Evolutionary conservation across 2,113 vertebrate genomes (phyloP).

Genomic region (Lepus timidus): DNA sequence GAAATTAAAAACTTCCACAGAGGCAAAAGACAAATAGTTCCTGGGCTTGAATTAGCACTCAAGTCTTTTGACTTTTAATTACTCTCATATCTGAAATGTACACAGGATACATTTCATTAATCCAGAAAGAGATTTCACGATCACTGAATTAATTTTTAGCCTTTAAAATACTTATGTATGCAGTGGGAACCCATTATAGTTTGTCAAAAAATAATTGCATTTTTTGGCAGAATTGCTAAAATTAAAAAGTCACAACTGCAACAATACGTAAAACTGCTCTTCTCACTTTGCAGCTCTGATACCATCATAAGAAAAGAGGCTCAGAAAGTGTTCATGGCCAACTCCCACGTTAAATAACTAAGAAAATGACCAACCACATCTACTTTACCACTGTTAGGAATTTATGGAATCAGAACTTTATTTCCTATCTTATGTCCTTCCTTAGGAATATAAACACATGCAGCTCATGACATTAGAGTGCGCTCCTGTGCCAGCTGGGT

Average conservation of each 20-base stretch:
- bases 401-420: background rate
- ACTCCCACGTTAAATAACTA: background rate
- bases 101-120: background rate
- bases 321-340: background rate
- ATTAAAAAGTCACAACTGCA: background rate
- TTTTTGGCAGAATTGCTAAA: background rate
- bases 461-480: background rate
- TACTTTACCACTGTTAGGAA: constrained; percentile 32
- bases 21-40: background rate
- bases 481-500: background rate
- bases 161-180: background rate
- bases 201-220: background rate
- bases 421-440: background rate
- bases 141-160: background rate
- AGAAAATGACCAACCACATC: background rate
- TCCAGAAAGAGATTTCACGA: background rate
- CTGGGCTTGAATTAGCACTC: background rate
- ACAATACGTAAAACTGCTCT: background rate
- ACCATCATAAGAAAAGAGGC: background rate
- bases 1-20: background rate
- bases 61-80: background rate
- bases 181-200: background rate
- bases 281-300: background rate
- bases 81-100: background rate
- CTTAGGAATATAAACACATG: background rate